phyloP scores from a whole-genome alignment of 2,888 invertebrate species.

The Hedychridium roseum region DNA sequence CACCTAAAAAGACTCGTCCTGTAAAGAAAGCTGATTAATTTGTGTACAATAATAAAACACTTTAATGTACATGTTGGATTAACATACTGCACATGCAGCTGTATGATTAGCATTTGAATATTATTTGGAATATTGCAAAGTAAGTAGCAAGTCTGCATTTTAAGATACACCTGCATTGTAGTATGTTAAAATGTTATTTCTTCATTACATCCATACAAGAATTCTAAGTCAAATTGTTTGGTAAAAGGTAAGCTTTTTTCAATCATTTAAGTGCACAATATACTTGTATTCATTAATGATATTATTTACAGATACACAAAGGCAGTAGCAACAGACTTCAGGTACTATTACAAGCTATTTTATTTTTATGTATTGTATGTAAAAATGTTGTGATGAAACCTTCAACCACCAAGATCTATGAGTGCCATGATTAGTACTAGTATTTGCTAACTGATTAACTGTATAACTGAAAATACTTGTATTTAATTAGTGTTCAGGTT shows the following conservation, averaged over 20 bases:
- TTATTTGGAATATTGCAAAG: not conserved
- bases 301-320: not conserved
- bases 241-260: not conserved
- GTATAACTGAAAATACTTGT: not conserved
- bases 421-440: slow-evolving; percentile 25
- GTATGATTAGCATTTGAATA: not conserved
- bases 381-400: slow-evolving; percentile 19
- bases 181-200: too few species aligned
- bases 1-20: slow-evolving; percentile 80
- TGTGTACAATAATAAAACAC: slow-evolving; percentile 48
- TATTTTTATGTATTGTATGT: not conserved
- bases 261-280: too few species aligned
- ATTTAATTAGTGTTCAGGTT: not conserved
- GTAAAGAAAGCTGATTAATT: slow-evolving; percentile 83
- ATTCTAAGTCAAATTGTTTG: not conserved
- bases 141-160: not conserved
- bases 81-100: not conserved
- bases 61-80: slow-evolving; percentile 21
- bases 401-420: slow-evolving; percentile 28
- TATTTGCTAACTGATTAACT: slow-evolving; percentile 30
- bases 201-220: not conserved
- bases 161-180: not conserved
- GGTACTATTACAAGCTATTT: not conserved
- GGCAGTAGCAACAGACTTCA: not conserved
- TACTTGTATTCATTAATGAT: not conserved